These are phyloP conservation scores for Aphyosemion australe DNA, from an alignment of 2,113 vertebrate species.

Conservation along the genomic window DNA sequence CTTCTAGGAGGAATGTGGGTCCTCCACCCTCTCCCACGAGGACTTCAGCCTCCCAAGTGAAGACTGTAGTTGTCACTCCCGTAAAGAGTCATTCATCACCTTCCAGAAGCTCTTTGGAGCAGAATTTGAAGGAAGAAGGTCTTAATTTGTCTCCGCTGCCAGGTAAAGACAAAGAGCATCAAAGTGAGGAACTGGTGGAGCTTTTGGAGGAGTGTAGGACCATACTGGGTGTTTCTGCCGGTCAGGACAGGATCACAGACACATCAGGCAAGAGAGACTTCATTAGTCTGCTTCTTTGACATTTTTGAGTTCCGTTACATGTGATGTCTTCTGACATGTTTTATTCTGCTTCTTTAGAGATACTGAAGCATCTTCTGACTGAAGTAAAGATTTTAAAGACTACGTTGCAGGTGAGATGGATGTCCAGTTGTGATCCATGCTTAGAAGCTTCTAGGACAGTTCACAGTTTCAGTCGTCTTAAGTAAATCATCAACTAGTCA, in stretches of 20 bases:
- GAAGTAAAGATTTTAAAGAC: slow-evolving; percentile 73
- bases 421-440: background rate
- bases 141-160: slow-evolving; percentile 46
- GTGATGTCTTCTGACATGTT: slow-evolving; percentile 37
- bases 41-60: slow-evolving; percentile 23
- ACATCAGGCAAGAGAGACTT: slow-evolving; percentile 57
- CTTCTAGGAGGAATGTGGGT: slow-evolving; percentile 44
- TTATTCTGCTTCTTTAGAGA: slow-evolving; percentile 59
- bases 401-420: slow-evolving; percentile 71
- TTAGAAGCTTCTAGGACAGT: background rate
- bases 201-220: slow-evolving; percentile 70
- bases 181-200: slow-evolving; percentile 53
- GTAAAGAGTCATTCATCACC: slow-evolving; percentile 50
- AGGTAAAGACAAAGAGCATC: slow-evolving; percentile 14
- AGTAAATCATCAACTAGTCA: slow-evolving; percentile 2
- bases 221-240: slow-evolving; percentile 50
- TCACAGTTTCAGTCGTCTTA: too few relatives aligned
- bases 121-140: slow-evolving; percentile 55
- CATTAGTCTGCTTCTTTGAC: slow-evolving; percentile 22
- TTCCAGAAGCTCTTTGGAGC: slow-evolving; percentile 22
- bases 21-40: slow-evolving; percentile 48
- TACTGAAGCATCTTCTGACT: slow-evolving; percentile 68
- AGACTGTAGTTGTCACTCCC: slow-evolving; percentile 29
- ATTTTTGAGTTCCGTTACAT: slow-evolving; percentile 27
- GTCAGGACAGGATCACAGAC: slow-evolving; percentile 38